Conservation (phyloP, 1,140 invertebrate species). For the Prorops nasuta region DNA sequence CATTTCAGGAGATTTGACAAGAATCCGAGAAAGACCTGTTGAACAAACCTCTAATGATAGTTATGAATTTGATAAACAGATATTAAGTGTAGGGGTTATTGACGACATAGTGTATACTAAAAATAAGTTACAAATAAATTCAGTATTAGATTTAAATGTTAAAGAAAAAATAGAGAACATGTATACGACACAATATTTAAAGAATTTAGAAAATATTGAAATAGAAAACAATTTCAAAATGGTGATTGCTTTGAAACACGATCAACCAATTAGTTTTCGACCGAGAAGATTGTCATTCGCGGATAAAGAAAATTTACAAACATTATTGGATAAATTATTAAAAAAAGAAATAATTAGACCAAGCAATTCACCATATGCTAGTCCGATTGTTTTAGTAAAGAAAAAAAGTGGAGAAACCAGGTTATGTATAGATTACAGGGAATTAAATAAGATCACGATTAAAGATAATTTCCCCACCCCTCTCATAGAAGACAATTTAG, state of each 20-base stretch:
- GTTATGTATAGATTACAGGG: neutral
- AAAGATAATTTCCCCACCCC: constrained; percentile 3
- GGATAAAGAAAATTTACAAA: neutral
- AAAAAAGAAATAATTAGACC: neutral
- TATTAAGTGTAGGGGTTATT: no score
- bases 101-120: no score
- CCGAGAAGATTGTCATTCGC: neutral
- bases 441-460: neutral
- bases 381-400: no score
- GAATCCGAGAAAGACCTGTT: neutral
- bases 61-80: no score
- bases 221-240: neutral
- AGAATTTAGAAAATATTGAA: neutral
- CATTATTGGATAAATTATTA: neutral
- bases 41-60: neutral
- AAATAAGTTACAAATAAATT: neutral
- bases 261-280: neutral
- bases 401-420: neutral
- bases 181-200: neutral
- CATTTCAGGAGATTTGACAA: neutral
- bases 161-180: neutral
- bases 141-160: neutral
- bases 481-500: neutral
- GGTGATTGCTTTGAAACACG: neutral
- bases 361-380: no score